phyloP scores from a whole-genome alignment of 2,888 invertebrate genomes.

The Elegia similella region DNA sequence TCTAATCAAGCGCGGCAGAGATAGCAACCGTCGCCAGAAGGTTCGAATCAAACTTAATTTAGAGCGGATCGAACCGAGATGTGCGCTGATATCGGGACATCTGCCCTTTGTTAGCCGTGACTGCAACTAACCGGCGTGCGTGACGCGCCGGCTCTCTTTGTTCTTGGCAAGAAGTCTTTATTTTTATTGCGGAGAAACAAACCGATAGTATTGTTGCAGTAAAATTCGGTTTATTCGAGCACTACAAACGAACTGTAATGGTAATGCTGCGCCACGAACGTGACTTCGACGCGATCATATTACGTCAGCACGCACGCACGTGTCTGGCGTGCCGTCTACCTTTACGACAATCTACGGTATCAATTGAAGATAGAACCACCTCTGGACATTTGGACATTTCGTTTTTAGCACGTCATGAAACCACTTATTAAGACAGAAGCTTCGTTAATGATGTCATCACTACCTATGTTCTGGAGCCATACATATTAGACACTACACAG shows the following conservation, averaged over 20 bases:
- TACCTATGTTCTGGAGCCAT: too few relatives aligned
- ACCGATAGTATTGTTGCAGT: not conserved
- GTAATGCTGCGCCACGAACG: slow-evolving; percentile 35
- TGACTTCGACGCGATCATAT: slow-evolving; percentile 35
- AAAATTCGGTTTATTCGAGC: slow-evolving; percentile 25
- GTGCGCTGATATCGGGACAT: slow-evolving; percentile 29
- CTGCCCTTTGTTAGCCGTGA: slow-evolving; percentile 27
- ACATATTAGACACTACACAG: too few relatives aligned
- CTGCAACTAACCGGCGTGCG: not conserved
- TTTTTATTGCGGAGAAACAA: not conserved
- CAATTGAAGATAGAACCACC: not conserved
- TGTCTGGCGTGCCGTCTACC: slow-evolving; percentile 24
- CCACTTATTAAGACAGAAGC: too few relatives aligned
- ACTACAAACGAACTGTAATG: slow-evolving; percentile 29
- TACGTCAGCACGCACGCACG: slow-evolving; percentile 35
- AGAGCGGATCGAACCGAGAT: slow-evolving; percentile 30
- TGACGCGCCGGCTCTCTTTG: not conserved
- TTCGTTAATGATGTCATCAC: too few relatives aligned
- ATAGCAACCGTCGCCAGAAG: slow-evolving; percentile 33
- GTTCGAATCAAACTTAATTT: slow-evolving; percentile 43
- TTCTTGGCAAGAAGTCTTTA: not conserved
- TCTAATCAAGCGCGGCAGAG: slow-evolving; percentile 30
- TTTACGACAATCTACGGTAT: not conserved
- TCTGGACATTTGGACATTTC: too few relatives aligned
- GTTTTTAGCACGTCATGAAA: too few relatives aligned